Evolutionary conservation across 1,140 invertebrate genomes (phyloP), one percentile per base, ranked within the genome.

Genomic region (Drosophila insularis): DNA sequence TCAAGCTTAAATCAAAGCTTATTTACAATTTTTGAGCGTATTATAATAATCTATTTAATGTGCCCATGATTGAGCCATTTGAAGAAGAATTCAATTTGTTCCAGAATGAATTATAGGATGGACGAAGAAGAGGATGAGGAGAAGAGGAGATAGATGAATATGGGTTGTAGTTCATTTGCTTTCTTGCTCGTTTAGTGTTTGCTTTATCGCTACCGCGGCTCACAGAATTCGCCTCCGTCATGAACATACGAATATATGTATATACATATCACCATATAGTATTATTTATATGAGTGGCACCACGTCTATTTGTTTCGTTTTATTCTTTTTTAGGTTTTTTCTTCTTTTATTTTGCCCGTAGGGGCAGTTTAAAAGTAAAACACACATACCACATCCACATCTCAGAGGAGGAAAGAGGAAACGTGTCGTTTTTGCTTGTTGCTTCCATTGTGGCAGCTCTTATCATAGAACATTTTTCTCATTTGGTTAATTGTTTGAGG

Each of bases 401-500:
- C 27, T 27, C 32, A 50, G n/a, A 17, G 17, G 35, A 50, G 32
- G 21, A n/a, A 17, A 69, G 37, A 21, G 27, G 50, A 64, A 40
- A 62, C 65, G 50, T 68, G 55, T 50, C 58, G 27, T 68, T 43
- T 61, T 50, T 63, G 56, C 60, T 77, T 46, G 53, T 27, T 78
- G 63, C 43, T 63, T 59, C 59, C 50, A 56, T 58, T 63, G 17
- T 61, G 21, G 43, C 37, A 50, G 14, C 10, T 70, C 58, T 89
- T 89, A 84, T 80, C 75, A 64, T 27, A 59, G 43, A 53, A 67
- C 75, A 76, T 60, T 71, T 77, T 65, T 55, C 63, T 66, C 81
- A 79, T 80, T 87, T 80, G 71, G 72, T 71, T 89, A 89, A 89
- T 89, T 89, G 68, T 76, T 79, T 74, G 58, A 84, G 82, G 84